Percentiles rank a stretch among this genome's conserved stretches.
phyloP scores from a whole-genome alignment of 2,888 invertebrate species.

The Nomada hirtipes region DNA sequence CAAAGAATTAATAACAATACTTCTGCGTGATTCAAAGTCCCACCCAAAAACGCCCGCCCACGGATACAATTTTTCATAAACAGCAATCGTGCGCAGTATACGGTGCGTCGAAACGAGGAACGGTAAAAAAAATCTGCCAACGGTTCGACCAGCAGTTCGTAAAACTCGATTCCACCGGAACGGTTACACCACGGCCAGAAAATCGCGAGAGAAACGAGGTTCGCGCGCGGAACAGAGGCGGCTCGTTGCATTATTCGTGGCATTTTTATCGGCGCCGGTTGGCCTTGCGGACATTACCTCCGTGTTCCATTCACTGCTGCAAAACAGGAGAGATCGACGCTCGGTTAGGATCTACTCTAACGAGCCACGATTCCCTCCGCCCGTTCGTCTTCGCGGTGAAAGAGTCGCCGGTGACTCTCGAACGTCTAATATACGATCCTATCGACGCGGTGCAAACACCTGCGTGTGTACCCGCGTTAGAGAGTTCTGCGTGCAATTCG shows the following conservation, averaged over 20 bases:
- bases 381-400: slow-evolving; percentile 51
- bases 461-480: neutral
- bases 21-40: no score
- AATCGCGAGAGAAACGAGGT: slow-evolving; percentile 24
- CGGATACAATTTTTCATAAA: no score
- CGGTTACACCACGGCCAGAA: slow-evolving; percentile 1
- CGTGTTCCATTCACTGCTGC: slow-evolving; percentile 66
- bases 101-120: no score
- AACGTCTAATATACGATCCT: slow-evolving; percentile 51
- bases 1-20: no score
- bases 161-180: neutral
- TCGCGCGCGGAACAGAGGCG: slow-evolving; percentile 38
- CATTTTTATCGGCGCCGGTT: slow-evolving; percentile 58
- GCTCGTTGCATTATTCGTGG: slow-evolving; percentile 58
- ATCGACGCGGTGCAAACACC: slow-evolving; percentile 1
- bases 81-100: no score
- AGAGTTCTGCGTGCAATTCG: slow-evolving; percentile 12
- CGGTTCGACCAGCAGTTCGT: neutral
- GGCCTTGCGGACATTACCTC: slow-evolving; percentile 64
- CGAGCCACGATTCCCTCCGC: slow-evolving; percentile 38
- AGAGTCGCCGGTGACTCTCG: slow-evolving; percentile 48
- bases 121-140: neutral
- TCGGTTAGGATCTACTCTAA: slow-evolving; percentile 51
- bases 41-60: no score
- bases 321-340: slow-evolving; percentile 56